These are phyloP conservation scores for Tiliacea aurago DNA, from an alignment of 2,888 invertebrate genomes.

Conservation along the genomic window DNA sequence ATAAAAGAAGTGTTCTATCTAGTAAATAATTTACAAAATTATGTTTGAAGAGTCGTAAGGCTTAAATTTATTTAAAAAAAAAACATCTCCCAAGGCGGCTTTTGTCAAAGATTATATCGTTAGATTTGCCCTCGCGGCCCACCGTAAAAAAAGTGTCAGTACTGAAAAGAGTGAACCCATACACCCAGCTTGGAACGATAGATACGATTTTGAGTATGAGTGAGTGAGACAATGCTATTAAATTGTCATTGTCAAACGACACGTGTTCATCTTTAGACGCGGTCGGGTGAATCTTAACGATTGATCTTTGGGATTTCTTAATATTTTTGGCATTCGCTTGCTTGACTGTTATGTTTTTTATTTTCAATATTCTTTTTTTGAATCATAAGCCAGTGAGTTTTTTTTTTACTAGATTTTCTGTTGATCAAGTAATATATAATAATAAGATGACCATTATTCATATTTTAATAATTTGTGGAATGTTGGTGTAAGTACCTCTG, in stretches of 20 bases:
- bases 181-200: not conserved
- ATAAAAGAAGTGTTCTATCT: conserved; percentile 28
- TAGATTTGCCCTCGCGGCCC: no score
- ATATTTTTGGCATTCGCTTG: not conserved
- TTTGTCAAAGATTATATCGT: not conserved
- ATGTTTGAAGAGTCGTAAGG: not conserved
- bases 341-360: not conserved
- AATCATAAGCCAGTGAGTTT: not conserved
- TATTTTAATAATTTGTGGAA: not conserved
- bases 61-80: no score
- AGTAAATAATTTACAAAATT: conserved; percentile 15
- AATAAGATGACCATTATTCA: not conserved
- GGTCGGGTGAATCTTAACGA: no score
- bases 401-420: not conserved
- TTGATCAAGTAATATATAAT: not conserved
- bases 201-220: not conserved
- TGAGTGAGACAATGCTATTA: not conserved
- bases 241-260: not conserved
- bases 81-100: no score
- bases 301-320: not conserved
- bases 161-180: not conserved
- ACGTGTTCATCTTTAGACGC: not conserved
- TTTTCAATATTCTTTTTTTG: not conserved
- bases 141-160: not conserved
- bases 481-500: no score